phyloP scores from a whole-genome alignment of 2,113 vertebrate species.

The Bufo bufo region DNA sequence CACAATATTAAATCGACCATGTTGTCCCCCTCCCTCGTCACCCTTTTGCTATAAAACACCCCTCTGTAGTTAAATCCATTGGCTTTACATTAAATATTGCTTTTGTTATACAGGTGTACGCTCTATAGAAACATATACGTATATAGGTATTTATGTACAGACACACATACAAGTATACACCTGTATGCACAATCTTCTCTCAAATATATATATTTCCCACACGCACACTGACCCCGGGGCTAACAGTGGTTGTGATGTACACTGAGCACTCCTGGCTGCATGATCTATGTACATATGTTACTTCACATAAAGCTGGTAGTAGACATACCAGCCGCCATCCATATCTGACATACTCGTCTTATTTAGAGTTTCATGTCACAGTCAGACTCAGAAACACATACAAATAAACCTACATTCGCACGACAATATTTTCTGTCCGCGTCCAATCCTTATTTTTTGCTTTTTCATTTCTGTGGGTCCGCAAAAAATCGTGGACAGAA shows the following conservation, averaged over 20 bases:
- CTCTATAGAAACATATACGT: slow-evolving; percentile 6
- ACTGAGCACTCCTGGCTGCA: not conserved
- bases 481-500: too few species aligned
- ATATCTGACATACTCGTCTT: not conserved
- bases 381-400: not conserved
- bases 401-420: not conserved
- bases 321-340: not conserved
- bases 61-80: slow-evolving; percentile 40
- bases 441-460: too few species aligned
- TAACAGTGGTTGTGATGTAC: not conserved
- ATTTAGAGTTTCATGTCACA: not conserved
- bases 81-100: slow-evolving; percentile 53
- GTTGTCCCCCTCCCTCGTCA: not conserved
- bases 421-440: too few species aligned
- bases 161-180: slow-evolving; percentile 6
- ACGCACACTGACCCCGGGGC: not conserved
- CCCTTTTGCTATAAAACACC: slow-evolving; percentile 58
- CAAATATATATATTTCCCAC: not conserved
- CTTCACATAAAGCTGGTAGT: not conserved
- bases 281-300: slow-evolving; percentile 18
- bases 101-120: slow-evolving; percentile 36
- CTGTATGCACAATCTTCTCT: not conserved
- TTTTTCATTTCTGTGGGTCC: too few species aligned
- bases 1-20: not conserved
- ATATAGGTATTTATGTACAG: not conserved